phyloP scores from a whole-genome alignment of 2,888 invertebrate genomes.

The Volucella bombylans region DNA sequence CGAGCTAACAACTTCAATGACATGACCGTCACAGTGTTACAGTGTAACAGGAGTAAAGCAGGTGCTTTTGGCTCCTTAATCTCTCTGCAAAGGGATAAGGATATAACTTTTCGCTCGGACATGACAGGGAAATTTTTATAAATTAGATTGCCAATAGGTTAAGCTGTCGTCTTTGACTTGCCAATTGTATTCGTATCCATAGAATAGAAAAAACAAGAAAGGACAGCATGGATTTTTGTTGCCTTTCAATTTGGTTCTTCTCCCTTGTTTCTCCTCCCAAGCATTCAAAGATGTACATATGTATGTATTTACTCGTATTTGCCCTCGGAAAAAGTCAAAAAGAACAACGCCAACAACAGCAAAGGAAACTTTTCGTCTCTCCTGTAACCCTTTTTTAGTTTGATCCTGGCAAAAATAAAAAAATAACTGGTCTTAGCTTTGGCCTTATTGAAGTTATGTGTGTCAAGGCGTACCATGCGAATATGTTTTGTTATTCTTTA shows the following conservation, averaged over 20 bases:
- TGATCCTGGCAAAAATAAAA: constrained; percentile 24
- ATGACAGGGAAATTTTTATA: constrained; percentile 53
- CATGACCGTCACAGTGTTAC: constrained; percentile 17
- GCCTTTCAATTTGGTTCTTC: constrained; percentile 20
- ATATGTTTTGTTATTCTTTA: constrained; percentile 21
- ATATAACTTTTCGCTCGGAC: constrained; percentile 53
- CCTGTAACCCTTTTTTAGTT: constrained; percentile 49
- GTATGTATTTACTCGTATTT: constrained; percentile 22
- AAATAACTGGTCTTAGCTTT: constrained; percentile 26
- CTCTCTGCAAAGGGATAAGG: constrained; percentile 64
- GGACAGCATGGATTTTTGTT: constrained; percentile 29
- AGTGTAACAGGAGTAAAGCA: background rate
- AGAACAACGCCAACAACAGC: background rate
- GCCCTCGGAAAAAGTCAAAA: background rate
- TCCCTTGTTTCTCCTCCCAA: constrained; percentile 4
- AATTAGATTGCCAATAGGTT: constrained; percentile 70
- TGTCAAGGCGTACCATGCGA: background rate
- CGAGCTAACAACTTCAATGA: constrained; percentile 38
- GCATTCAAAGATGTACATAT: background rate
- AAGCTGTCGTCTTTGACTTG: constrained; percentile 67
- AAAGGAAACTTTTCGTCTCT: background rate
- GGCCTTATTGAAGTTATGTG: constrained; percentile 31
- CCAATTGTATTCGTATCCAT: constrained; percentile 5
- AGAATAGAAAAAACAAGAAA: constrained; percentile 6
- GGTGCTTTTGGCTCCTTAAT: constrained; percentile 66